phyloP scores from a whole-genome alignment of 2,797 vertebrate species.

The Alfaro cultratus region DNA sequence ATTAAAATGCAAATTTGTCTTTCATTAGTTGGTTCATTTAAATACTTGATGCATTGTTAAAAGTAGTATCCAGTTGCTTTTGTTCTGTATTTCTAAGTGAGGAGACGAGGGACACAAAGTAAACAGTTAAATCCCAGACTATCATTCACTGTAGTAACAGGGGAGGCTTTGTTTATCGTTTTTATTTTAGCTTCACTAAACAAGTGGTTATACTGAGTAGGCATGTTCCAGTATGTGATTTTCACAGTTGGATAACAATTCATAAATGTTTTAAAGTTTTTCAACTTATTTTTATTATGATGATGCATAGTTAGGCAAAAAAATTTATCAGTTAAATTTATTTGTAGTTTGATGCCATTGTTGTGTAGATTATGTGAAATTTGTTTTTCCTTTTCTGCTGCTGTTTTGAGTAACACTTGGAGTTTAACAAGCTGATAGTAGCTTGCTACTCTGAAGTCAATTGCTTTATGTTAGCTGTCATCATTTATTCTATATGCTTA shows the following conservation, averaged over 20 bases:
- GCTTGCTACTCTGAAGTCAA: not conserved
- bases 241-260: not conserved
- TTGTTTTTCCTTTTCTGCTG: not conserved
- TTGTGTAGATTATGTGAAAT: not conserved
- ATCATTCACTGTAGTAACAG: not conserved
- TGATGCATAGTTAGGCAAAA: not conserved
- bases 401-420: not conserved
- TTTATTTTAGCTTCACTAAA: conserved; percentile 10
- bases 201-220: conserved; percentile 11
- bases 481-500: not conserved
- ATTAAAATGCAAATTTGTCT: conserved; percentile 62
- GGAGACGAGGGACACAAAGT: not conserved
- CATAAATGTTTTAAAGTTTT: not conserved
- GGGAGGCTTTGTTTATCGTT: conserved; percentile 2
- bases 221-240: conserved; percentile 16
- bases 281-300: not conserved
- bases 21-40: conserved; percentile 33
- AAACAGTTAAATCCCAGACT: conserved; percentile 2
- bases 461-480: not conserved
- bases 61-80: conserved; percentile 3
- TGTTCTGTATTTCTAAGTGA: not conserved
- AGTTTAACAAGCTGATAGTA: not conserved
- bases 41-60: conserved; percentile 7
- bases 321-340: not conserved
- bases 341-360: not conserved